phyloP scores from a whole-genome alignment of 2,113 vertebrate genomes.

The Myrmecophaga tridactyla region DNA sequence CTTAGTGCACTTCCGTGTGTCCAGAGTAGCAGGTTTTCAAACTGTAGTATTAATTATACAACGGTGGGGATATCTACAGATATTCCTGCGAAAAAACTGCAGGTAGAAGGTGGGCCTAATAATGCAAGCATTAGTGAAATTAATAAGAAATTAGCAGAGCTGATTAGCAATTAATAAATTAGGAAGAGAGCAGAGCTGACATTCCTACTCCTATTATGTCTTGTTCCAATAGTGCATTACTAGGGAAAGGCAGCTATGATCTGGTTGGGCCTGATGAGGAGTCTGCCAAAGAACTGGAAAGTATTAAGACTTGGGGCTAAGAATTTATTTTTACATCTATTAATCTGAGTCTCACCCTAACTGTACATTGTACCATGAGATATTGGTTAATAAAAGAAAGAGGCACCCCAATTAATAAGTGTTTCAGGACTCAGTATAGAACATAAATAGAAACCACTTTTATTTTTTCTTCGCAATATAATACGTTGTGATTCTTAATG shows the following conservation, averaged over 20 bases:
- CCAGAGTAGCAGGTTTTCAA: neutral
- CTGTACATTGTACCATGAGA: neutral
- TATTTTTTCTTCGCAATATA: neutral
- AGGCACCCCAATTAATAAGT: neutral
- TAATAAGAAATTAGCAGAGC: neutral
- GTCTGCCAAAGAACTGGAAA: neutral
- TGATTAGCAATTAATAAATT: no score
- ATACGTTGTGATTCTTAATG: no score
- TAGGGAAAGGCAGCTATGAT: neutral
- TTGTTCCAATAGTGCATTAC: neutral
- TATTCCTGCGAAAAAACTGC: neutral
- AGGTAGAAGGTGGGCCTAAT: neutral
- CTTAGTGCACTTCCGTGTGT: rapidly evolving
- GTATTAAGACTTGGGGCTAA: neutral
- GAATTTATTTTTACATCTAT: neutral
- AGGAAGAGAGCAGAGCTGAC: neutral
- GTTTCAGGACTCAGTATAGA: neutral
- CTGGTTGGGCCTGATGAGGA: neutral
- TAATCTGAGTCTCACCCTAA: neutral
- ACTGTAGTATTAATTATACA: neutral
- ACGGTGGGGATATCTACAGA: neutral
- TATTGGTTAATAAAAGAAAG: neutral
- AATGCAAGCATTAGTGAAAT: neutral
- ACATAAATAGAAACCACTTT: neutral
- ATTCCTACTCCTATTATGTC: neutral